Base-by-base conservation (phyloP, 2,888 invertebrate species). In the Tipula confusa region DNA sequence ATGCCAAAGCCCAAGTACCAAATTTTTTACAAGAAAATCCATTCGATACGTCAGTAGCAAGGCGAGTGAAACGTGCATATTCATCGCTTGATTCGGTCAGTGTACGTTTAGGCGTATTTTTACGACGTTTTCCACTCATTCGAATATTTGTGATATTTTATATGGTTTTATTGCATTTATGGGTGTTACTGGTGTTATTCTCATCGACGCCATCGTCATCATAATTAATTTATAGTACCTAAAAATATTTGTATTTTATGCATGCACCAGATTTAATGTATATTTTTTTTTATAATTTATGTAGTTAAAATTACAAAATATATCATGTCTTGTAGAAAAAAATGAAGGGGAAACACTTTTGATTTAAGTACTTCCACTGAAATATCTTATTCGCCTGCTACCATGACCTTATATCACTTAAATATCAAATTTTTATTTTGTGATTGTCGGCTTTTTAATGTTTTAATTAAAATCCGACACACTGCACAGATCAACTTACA, bases 131-230 rank as follows among this genome's bases (percentile, higher is more conserved):
- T 89, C 97, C 97, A 0, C 89, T 95, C 81, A 94, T 96, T 84
- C 92, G 97, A 86, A 92, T 96, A 84, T 93, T 95, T 88, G 92
- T 97, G n/a, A 91, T 97, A 84, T 90, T 94, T 86, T 97, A 97
- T 88, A 95, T 97, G 92, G 96, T 93, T n/a, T 89, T 95, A 83
- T 90, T 97, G 13, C 96, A 96, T 88, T 89, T 96, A 24, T 96
- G 96, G 96, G 95, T 96, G 83, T 91, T 95, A 88, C 92, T 95
- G 83, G 95, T 96, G 18, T 89, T 96, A 83, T 91, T 95, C 84
- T 94, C 95, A 3, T 95, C 94, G 6, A 83, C 83, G 2, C 82
- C 82, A 33, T 15, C 82, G 13, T 38, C 33, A 13, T 36, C 24
- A 95, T 95, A 87, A 92, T 18, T 33, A 18, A 29, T 33, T 81